A percentile compares a stretch with the other conserved stretches of the same genome.
phyloP scores from a whole-genome alignment of 2,113 vertebrate species.

The Merops nubicus region DNA sequence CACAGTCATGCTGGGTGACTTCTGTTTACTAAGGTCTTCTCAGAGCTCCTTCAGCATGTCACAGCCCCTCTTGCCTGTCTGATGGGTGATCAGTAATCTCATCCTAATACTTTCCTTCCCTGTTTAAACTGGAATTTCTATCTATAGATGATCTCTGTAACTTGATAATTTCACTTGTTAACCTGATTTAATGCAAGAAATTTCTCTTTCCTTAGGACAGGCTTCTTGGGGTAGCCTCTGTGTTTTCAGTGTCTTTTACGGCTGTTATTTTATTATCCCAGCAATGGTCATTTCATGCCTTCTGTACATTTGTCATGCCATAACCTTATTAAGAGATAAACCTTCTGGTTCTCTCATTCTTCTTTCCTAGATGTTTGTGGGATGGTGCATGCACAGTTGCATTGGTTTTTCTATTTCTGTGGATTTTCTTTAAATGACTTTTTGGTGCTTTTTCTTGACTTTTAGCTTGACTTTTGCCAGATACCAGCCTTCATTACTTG shows the following conservation, averaged over 20 bases:
- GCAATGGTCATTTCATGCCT: background rate
- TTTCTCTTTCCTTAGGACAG: background rate
- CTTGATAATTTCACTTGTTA: background rate
- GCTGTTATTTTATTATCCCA: background rate
- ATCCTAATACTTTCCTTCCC: background rate
- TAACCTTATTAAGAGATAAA: background rate
- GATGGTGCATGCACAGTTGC: background rate
- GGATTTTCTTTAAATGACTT: background rate
- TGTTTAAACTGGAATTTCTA: background rate
- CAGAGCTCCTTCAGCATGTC: background rate
- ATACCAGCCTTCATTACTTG: background rate
- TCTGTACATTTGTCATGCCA: accelerated
- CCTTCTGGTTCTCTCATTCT: background rate
- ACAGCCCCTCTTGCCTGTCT: background rate
- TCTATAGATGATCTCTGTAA: background rate
- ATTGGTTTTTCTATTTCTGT: background rate
- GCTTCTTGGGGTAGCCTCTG: background rate
- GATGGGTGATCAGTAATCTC: background rate
- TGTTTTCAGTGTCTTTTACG: background rate
- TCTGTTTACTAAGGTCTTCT: background rate
- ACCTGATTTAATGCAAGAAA: background rate
- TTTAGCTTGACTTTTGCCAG: background rate
- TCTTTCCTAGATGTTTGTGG: background rate
- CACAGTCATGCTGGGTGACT: background rate
- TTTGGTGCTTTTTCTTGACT: background rate